phyloP scores from a whole-genome alignment of 2,888 invertebrate genomes.

The Teleogryllus oceanicus region DNA sequence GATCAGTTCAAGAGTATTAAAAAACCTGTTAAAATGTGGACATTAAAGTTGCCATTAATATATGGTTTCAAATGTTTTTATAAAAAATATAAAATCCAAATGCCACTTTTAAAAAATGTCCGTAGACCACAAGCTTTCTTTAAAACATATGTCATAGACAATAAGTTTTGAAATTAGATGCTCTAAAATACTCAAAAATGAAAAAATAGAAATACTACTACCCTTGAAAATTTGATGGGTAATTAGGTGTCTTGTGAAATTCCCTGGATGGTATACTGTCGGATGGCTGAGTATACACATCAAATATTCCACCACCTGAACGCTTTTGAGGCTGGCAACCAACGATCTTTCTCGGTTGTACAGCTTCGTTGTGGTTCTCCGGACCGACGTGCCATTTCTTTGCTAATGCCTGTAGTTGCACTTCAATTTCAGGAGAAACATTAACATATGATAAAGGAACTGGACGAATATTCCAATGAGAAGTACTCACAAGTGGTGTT shows the following conservation, averaged over 20 bases:
- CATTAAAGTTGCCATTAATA: no score
- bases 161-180: no score
- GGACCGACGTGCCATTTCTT: not conserved
- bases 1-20: no score
- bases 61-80: no score
- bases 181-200: no score
- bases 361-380: not conserved
- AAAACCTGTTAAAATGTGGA: no score
- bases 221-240: not conserved
- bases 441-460: not conserved
- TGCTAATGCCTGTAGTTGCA: not conserved
- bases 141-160: no score
- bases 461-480: not conserved
- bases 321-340: not conserved
- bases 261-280: not conserved
- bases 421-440: not conserved
- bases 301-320: not conserved
- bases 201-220: not conserved
- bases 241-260: not conserved
- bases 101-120: no score
- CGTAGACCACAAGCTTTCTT: no score
- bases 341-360: not conserved
- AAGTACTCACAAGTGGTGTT: not conserved
- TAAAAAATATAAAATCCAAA: no score
- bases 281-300: not conserved